Evolutionary conservation across 2,797 vertebrate genomes (phyloP), one percentile per base, ranked within the genome.

Genomic region (Sebastes taczanowskii): DNA sequence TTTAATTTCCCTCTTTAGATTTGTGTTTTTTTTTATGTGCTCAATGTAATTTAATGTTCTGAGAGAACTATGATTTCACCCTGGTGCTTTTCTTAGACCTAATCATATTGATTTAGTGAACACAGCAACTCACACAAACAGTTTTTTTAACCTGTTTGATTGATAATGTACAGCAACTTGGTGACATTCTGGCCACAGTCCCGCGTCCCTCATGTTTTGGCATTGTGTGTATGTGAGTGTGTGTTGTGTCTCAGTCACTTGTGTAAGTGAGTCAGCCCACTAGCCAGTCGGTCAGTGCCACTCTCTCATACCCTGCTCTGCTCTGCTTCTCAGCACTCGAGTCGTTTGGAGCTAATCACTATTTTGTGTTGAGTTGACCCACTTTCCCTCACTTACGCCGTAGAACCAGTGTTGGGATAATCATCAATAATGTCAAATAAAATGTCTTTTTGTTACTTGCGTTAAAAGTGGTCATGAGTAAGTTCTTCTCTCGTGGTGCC

Each of bases 341-440:
- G 46, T 72, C 65, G 73, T 69, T 79, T 67, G 27, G 32, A 60
- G 46, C 46, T 63, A 62, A 67, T 74, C 63, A 63, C 58, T 18
- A 60, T 63, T 66, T 64, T 55, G 66, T 73, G 34, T 46, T 9
- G 20, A 71, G 9, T 4, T 89, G 86, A 89, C 85, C 78, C 68
- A 85, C 84, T 87, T 87, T 76, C 53, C 23, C 58, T 73, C 18
- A 11, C 27, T 71, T 5, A 29, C 60, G 72, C 55, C 73, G 27
- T 16, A 42, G 38, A 0, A 69, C 55, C 74, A 59, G 56, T 87
- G 56, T 77, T 30, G 9, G 59, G 18, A 35, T 32, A 60, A 56
- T 59, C 58, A 5, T 81, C 62, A 49, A 1, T 34, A 2, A 53
- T 2, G 2, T n/a, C 65, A 53, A 30, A 71, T n/a, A 73, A 72